phyloP scores from a whole-genome alignment of 2,113 vertebrate species.

The Crocuta crocuta region DNA sequence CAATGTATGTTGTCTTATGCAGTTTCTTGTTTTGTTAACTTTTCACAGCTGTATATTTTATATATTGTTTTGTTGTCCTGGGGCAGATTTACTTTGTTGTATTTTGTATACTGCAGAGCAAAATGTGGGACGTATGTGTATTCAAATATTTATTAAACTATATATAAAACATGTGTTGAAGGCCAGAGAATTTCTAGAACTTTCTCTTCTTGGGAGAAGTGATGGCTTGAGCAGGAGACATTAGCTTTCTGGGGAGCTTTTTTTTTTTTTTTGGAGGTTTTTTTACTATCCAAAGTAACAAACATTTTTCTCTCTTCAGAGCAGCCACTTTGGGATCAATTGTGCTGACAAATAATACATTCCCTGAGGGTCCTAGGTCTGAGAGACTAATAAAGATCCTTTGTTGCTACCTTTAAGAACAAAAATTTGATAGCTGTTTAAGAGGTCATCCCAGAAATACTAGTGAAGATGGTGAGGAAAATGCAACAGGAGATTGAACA shows the following conservation, averaged over 20 bases:
- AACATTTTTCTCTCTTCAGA: background rate
- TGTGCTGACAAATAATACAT: background rate
- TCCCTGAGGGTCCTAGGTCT: background rate
- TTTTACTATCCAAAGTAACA: background rate
- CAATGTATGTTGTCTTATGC: background rate
- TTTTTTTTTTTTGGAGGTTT: background rate
- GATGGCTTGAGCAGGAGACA: background rate
- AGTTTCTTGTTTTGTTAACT: background rate
- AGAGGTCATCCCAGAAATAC: background rate
- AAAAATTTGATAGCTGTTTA: conserved; percentile 34
- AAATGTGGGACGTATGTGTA: background rate
- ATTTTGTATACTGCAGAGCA: background rate
- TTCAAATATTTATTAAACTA: background rate
- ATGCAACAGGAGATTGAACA: background rate
- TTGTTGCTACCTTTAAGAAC: conserved; percentile 34
- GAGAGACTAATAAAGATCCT: background rate
- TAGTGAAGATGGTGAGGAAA: background rate
- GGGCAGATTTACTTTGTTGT: background rate
- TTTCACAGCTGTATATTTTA: background rate
- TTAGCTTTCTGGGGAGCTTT: background rate
- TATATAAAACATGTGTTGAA: background rate
- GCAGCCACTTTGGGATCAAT: conserved; percentile 47
- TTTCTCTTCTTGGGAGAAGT: background rate
- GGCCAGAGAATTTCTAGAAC: background rate
- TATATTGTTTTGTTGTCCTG: background rate